A percentile compares a stretch with the other conserved stretches of the same genome.
Conservation (phyloP, 2,113 vertebrate genomes). For the chimpanzee (Pan troglodytes) region NHGRI_mPanTro3-v2.1_pri NC_072421.2:53920001-53920500, state of each 20-base stretch:
- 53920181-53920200: constrained; percentile 2
- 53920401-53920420: too few relatives aligned
- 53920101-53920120: background rate
- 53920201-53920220: background rate
- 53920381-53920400: too few relatives aligned
- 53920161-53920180: background rate
- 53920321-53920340: background rate
- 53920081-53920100: background rate
- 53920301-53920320: too few relatives aligned
- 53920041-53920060: background rate
- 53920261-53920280: background rate
- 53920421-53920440: too few relatives aligned
- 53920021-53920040: background rate
- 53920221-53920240: background rate
- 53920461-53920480: too few relatives aligned
- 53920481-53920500: too few relatives aligned
- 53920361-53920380: too few relatives aligned
- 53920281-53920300: too few relatives aligned
- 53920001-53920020: background rate
- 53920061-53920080: background rate
- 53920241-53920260: background rate
- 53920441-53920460: too few relatives aligned
- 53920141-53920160: background rate
- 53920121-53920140: background rate
- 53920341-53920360: too few relatives aligned